Evolutionary conservation across 2,797 vertebrate genomes (phyloP), one percentile per base, ranked within the genome.

Genomic region (Enteromius anoplus): DNA sequence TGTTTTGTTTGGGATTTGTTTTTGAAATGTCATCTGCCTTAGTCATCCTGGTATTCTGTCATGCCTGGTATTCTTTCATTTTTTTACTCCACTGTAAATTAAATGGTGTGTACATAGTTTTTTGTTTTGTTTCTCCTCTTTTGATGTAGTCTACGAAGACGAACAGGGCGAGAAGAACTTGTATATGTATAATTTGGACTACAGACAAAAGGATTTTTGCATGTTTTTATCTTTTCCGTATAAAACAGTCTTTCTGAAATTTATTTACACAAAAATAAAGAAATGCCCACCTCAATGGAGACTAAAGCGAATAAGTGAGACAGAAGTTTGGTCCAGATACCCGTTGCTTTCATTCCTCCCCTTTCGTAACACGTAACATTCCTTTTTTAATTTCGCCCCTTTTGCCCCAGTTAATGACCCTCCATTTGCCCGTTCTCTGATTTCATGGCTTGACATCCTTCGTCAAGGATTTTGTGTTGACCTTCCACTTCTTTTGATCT

Each of bases 181-280:
- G 96, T 98, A 96, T 96, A 96, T 97, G 96, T 98, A 96, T 97
- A 94, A 96, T 97, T 98, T 99, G 96, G 95, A 97, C 96, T 97
- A 97, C 96, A 96, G 94, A 96, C 96, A 96, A 97, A 98, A 97
- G 95, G 58, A 94, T 95, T 91, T 97, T 98, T 99, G 98, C 98
- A 98, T 99, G 98, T 98, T 98, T 98, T 96, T 97, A 98, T 97
- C 96, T 97, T 97, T 95, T 96, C 88, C 89, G 95, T 96, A 95
- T 95, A 93, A 94, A 95, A 96, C 95, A 94, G 92, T 96, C 96
- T 96, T 96, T 96, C 94, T 95, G 94, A 95, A 94, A 94, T 94
- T 94, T 90, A 91, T 95, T 92, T 93, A 94, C 81, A 84, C 84
- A 82, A 65, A 79, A 79, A 94, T 93, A 95, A 80, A 83, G 65